Percentiles rank a stretch among this genome's conserved stretches.
Evolutionary conservation across 2,888 invertebrate genomes (phyloP).

Genomic region (Lithophane socia): DNA sequence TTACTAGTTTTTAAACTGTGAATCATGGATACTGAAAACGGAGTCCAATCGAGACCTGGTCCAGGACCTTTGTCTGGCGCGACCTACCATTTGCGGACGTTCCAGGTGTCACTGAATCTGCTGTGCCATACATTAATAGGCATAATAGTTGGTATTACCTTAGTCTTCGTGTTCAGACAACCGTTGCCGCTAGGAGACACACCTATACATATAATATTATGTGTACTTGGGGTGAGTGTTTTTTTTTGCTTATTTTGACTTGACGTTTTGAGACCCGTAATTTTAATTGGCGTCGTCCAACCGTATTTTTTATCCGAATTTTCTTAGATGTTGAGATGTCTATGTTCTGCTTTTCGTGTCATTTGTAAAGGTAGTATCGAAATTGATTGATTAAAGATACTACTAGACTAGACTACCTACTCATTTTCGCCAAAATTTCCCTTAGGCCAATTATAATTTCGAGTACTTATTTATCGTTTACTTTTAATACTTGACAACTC

Average conservation of each 20-base stretch:
- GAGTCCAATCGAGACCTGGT: background rate
- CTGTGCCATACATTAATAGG: constrained; percentile 81
- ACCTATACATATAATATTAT: constrained; percentile 77
- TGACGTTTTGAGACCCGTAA: background rate
- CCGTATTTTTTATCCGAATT: no score
- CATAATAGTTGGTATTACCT: constrained; percentile 72
- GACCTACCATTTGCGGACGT: constrained; percentile 69
- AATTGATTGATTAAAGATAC: background rate
- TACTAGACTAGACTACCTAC: no score
- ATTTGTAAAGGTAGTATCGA: background rate
- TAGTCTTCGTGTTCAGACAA: constrained; percentile 74
- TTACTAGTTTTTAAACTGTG: constrained; percentile 17
- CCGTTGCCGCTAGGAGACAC: constrained; percentile 75
- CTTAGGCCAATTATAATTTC: background rate
- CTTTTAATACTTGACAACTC: background rate
- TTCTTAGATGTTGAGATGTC: no score
- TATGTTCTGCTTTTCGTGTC: background rate
- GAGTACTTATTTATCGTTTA: background rate
- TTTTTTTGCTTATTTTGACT: constrained; percentile 2
- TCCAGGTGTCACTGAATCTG: constrained; percentile 75
- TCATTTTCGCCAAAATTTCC: background rate
- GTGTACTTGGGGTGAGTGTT: constrained; percentile 84
- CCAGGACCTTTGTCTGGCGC: constrained; percentile 5
- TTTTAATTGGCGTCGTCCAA: no score
- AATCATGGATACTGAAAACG: constrained; percentile 54